Percentiles rank a stretch among this genome's conserved stretches.
phyloP scores from a whole-genome alignment of 2,797 vertebrate genomes.

The Mionectes olivaceus region DNA sequence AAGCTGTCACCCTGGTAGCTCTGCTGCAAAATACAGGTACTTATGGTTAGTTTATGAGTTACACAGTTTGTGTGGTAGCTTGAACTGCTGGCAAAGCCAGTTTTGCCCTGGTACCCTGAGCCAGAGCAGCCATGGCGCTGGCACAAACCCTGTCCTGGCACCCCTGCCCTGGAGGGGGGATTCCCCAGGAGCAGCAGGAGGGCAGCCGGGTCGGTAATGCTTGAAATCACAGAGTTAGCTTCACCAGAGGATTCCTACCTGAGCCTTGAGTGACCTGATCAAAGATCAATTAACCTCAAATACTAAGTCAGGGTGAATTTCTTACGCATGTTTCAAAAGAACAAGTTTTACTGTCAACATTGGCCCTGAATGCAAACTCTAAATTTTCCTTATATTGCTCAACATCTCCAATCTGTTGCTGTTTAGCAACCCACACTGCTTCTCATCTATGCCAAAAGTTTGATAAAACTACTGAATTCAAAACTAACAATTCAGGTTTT shows the following conservation, averaged over 20 bases:
- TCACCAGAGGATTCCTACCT: background rate
- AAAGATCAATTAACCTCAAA: background rate
- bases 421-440: background rate
- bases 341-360: background rate
- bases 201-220: background rate
- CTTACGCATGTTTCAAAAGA: background rate
- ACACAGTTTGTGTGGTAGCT: background rate
- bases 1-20: background rate
- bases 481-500: background rate
- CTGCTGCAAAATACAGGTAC: background rate
- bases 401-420: background rate
- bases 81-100: background rate
- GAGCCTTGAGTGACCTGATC: background rate
- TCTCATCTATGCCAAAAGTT: background rate
- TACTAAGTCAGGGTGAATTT: background rate
- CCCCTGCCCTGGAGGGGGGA: background rate
- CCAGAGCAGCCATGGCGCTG: background rate
- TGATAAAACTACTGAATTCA: background rate
- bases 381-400: background rate
- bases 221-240: background rate
- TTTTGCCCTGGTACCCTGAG: background rate
- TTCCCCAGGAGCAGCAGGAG: background rate
- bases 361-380: background rate
- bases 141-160: background rate
- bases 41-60: background rate